phyloP scores from a whole-genome alignment of 2,113 vertebrate genomes.

The Vulpes vulpes region DNA sequence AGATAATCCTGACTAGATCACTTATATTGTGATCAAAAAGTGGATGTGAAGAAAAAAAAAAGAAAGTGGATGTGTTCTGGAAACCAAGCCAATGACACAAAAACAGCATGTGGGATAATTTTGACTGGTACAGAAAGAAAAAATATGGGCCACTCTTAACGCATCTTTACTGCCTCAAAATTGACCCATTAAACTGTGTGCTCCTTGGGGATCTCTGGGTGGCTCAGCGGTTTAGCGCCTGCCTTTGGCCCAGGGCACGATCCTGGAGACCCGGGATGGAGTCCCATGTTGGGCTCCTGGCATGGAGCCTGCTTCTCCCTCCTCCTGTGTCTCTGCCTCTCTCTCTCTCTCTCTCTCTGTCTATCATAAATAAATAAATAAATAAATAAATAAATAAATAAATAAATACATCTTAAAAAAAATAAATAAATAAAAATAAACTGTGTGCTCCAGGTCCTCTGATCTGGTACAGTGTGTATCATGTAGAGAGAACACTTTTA shows the following conservation, averaged over 20 bases:
- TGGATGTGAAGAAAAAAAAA: neutral
- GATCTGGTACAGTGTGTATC: neutral
- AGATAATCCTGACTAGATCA: neutral
- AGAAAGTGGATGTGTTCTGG: neutral
- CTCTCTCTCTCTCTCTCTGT: no score
- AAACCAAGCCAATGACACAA: neutral
- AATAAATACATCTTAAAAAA: no score
- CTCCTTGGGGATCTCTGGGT: no score
- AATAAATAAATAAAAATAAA: no score
- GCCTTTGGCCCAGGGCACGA: no score
- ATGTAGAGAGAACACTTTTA: neutral
- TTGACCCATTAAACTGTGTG: neutral
- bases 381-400: no score
- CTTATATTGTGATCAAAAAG: neutral
- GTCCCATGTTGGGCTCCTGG: no score
- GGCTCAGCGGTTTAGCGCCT: no score
- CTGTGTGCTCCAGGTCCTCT: neutral
- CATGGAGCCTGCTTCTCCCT: no score
- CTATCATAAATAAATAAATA: no score
- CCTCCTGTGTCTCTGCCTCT: no score
- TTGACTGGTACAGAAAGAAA: neutral
- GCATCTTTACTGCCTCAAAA: neutral
- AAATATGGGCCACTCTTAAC: accelerated
- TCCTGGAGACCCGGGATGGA: no score
- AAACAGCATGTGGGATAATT: neutral